Conservation (phyloP, 2,797 vertebrate genomes). For the Ctenopoma kingsleyae region DNA sequence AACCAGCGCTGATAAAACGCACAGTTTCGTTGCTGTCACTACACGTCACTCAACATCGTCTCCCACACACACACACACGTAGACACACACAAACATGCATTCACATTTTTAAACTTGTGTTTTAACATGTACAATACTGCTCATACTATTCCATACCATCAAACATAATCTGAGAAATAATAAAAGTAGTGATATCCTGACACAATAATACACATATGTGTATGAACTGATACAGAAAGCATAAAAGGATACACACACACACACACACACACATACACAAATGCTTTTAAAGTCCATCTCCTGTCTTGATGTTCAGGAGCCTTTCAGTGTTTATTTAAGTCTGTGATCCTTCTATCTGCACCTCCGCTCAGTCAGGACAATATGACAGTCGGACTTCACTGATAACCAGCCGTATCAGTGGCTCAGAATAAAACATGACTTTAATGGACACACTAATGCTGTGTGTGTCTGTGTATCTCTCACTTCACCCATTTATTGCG, state of each 20-base stretch:
- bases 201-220: neutral
- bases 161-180: neutral
- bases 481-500: neutral
- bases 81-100: neutral
- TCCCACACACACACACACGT: conserved; percentile 13
- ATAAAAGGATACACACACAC: neutral
- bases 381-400: conserved; percentile 50
- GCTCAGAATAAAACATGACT: conserved; percentile 33
- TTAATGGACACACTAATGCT: conserved; percentile 36
- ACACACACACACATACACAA: neutral
- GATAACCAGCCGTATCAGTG: conserved; percentile 62
- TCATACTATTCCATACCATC: no score
- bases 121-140: neutral
- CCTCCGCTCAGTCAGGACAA: conserved; percentile 50
- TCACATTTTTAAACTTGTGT: neutral
- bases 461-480: conserved; percentile 12
- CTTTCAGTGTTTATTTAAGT: conserved; percentile 59
- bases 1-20: conserved; percentile 68
- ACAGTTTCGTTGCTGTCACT: conserved; percentile 29
- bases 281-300: conserved; percentile 47
- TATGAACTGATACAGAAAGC: neutral
- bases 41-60: conserved; percentile 30
- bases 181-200: conserved; percentile 12
- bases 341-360: conserved; percentile 53
- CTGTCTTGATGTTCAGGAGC: conserved; percentile 49